phyloP scores from a whole-genome alignment of 2,797 vertebrate species.

The Sarcophilus harrisii region DNA sequence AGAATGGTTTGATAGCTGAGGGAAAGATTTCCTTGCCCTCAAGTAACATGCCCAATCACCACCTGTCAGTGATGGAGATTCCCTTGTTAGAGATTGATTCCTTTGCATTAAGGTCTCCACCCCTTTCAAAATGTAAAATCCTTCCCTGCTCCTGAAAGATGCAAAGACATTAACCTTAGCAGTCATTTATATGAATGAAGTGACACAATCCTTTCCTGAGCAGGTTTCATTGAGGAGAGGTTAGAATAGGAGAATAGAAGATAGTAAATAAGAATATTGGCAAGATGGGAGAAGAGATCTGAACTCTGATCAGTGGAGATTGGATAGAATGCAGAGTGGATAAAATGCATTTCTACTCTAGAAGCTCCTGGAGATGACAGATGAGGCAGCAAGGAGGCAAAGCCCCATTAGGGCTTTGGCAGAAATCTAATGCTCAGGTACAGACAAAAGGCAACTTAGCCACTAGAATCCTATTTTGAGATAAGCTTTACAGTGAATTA shows the following conservation, averaged over 20 bases:
- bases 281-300: not conserved
- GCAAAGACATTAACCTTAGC: not conserved
- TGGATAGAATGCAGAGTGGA: not conserved
- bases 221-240: not conserved
- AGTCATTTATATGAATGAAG: not conserved
- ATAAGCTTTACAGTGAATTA: not conserved
- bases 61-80: not conserved
- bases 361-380: not conserved
- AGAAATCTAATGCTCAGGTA: not conserved
- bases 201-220: not conserved
- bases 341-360: not conserved
- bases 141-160: not conserved
- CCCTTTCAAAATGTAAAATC: not conserved
- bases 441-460: not conserved
- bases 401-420: not conserved
- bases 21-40: not conserved
- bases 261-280: not conserved
- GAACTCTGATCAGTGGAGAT: not conserved
- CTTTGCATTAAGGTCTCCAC: not conserved
- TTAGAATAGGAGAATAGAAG: not conserved
- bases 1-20: not conserved
- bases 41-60: not conserved
- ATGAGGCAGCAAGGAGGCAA: not conserved
- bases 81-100: not conserved
- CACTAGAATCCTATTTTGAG: not conserved